phyloP scores from a whole-genome alignment of 2,797 vertebrate genomes.

The Synanceia verrucosa region DNA sequence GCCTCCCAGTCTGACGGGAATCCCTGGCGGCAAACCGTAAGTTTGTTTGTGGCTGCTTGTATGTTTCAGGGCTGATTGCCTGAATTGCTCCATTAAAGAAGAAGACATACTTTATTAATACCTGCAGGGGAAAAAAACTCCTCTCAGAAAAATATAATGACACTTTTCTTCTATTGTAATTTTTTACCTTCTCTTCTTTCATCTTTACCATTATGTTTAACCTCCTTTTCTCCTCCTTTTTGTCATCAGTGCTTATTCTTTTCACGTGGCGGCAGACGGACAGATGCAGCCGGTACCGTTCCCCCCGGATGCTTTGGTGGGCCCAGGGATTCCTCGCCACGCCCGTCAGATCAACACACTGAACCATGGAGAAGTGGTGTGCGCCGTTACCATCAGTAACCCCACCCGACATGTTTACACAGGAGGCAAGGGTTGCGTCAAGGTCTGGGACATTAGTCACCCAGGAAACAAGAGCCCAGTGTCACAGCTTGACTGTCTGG shows the following conservation, averaged over 20 bases:
- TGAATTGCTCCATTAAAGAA: slow-evolving; percentile 2
- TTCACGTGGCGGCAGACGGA: slow-evolving; percentile 86
- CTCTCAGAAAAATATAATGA: neutral
- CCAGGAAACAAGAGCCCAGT: slow-evolving; percentile 97
- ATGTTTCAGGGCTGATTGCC: slow-evolving; percentile 9
- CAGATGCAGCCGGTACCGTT: slow-evolving; percentile 89
- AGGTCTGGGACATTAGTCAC: slow-evolving; percentile 99
- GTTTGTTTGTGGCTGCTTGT: slow-evolving; percentile 52
- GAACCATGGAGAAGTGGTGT: slow-evolving; percentile 89
- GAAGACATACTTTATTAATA: neutral
- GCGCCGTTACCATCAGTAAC: slow-evolving; percentile 97
- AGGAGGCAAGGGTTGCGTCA: slow-evolving; percentile 95
- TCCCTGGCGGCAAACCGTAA: slow-evolving; percentile 97
- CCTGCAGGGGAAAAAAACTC: neutral
- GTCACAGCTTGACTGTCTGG: slow-evolving; percentile 96
- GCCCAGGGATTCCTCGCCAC: slow-evolving; percentile 87
- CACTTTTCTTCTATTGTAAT: neutral
- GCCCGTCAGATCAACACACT: slow-evolving; percentile 89
- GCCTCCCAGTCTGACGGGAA: slow-evolving; percentile 91
- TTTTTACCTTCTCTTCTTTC: neutral
- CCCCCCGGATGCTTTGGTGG: slow-evolving; percentile 86
- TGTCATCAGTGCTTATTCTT: slow-evolving; percentile 83
- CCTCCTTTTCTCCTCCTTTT: neutral
- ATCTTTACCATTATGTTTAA: neutral
- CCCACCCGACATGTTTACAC: slow-evolving; percentile 97